Evolutionary conservation across 2,797 vertebrate species (phyloP).

Genomic region (Tolypeutes matacus): DNA sequence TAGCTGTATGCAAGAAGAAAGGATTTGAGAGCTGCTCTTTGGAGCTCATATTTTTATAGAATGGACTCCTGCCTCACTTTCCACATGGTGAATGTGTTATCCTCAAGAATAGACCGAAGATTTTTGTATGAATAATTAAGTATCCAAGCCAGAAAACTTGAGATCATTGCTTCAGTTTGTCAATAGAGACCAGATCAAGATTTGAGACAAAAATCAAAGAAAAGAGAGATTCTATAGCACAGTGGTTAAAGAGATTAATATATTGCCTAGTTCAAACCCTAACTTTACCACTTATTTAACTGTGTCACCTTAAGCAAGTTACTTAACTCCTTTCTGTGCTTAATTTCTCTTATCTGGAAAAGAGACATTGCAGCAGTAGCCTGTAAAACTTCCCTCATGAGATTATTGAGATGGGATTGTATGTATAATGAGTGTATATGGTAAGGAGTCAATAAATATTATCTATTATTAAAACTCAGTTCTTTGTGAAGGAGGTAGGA

Average conservation of each 20-base stretch:
- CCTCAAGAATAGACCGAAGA: not conserved
- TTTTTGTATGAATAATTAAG: constrained; percentile 34
- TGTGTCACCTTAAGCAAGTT: not conserved
- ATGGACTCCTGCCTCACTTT: not conserved
- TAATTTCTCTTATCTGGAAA: not conserved
- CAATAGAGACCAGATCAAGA: not conserved
- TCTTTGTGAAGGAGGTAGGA: not conserved
- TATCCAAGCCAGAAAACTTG: constrained; percentile 22
- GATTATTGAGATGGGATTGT: not conserved
- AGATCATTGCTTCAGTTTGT: constrained; percentile 45
- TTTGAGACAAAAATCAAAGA: constrained; percentile 29
- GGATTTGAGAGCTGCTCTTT: not conserved
- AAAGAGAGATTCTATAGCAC: not conserved
- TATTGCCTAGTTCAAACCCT: not conserved
- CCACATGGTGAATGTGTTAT: not conserved
- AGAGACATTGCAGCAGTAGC: fast-evolving
- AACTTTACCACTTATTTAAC: not conserved
- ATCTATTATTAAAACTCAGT: not conserved
- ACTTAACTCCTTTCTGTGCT: fast-evolving
- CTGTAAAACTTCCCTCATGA: not conserved
- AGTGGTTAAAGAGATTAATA: not conserved
- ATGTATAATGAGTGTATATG: fast-evolving
- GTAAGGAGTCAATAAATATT: not conserved
- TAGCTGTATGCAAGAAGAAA: not conserved
- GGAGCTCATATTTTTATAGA: not conserved